phyloP scores from a whole-genome alignment of 2,888 invertebrate genomes.

The Incurvaria masculella region DNA sequence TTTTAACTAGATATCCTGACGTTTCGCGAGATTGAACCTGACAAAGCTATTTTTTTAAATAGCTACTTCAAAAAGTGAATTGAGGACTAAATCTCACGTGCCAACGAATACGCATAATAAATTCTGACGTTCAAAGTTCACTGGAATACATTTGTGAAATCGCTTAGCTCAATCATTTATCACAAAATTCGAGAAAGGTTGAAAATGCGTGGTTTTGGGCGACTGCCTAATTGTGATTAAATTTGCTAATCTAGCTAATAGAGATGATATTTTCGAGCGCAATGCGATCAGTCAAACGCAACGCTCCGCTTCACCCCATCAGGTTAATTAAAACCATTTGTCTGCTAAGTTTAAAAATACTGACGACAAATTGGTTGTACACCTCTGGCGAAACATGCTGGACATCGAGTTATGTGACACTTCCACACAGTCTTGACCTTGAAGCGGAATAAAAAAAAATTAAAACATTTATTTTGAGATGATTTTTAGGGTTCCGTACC shows the following conservation, averaged over 20 bases:
- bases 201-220: constrained; percentile 48
- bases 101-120: too few species aligned
- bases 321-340: constrained; percentile 55
- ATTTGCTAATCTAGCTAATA: constrained; percentile 55
- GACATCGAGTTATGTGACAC: neutral
- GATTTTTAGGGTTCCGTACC: too few species aligned
- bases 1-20: too few species aligned
- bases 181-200: constrained; percentile 42
- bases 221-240: constrained; percentile 55
- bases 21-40: too few species aligned
- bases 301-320: constrained; percentile 28
- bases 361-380: constrained; percentile 26
- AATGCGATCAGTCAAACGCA: constrained; percentile 43
- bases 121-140: too few species aligned
- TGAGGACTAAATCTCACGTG: too few species aligned
- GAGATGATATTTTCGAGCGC: constrained; percentile 46
- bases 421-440: neutral
- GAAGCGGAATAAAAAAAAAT: too few species aligned
- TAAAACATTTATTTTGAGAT: too few species aligned
- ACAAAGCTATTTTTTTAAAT: too few species aligned
- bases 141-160: too few species aligned
- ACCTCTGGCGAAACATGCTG: neutral
- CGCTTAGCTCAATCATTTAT: too few species aligned
- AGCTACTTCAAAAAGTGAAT: too few species aligned
- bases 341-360: constrained; percentile 34